phyloP scores from a whole-genome alignment of 2,797 vertebrate genomes.

The Saguinus oedipus region DNA sequence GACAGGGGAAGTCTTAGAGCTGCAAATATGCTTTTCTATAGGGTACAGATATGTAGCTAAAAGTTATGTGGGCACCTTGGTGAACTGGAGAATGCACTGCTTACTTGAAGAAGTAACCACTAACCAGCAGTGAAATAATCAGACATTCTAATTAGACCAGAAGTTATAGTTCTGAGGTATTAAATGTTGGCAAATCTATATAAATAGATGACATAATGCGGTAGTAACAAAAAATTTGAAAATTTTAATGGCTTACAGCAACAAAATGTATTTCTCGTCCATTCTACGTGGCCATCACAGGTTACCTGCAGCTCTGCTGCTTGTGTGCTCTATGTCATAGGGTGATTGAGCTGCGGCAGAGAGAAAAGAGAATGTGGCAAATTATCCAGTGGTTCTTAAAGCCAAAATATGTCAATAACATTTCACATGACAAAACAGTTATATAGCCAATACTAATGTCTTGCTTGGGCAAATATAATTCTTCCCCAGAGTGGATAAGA shows the following conservation, averaged over 20 bases:
- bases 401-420: neutral
- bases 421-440: neutral
- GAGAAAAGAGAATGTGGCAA: neutral
- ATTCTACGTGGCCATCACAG: rapidly evolving
- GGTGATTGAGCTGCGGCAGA: neutral
- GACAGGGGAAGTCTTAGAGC: neutral
- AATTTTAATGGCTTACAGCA: neutral
- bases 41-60: neutral
- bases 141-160: neutral
- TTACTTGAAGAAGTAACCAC: neutral
- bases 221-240: neutral
- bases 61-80: neutral
- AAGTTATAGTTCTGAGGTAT: neutral
- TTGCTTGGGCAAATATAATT: neutral
- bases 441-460: neutral
- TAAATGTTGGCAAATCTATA: neutral
- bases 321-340: rapidly evolving
- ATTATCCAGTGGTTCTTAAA: neutral
- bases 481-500: neutral
- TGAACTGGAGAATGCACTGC: neutral
- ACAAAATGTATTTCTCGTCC: neutral
- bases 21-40: neutral
- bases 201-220: neutral
- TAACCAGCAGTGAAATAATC: neutral
- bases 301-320: neutral